A percentile compares a stretch with the other conserved stretches of the same genome.
Conservation (phyloP, 2,888 invertebrate species). For the Eilema griseolum region DNA sequence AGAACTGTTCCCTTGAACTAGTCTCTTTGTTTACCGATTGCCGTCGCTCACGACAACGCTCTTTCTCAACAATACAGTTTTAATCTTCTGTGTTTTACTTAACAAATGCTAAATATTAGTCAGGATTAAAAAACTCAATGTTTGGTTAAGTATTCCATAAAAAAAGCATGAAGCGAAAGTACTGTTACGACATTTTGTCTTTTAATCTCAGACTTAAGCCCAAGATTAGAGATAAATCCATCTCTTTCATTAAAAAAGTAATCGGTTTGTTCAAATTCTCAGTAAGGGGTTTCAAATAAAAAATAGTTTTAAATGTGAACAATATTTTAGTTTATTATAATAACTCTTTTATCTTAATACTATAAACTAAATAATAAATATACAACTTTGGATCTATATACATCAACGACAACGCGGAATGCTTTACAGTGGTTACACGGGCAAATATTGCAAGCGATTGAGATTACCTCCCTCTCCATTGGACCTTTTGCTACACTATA, state of each 20-base stretch:
- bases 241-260: background rate
- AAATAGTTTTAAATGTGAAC: slow-evolving; percentile 62
- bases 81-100: slow-evolving; percentile 16
- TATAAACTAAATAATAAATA: slow-evolving; percentile 80
- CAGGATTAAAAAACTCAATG: slow-evolving; percentile 6
- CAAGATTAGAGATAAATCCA: background rate
- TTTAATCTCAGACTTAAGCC: background rate
- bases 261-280: background rate
- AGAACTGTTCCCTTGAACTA: slow-evolving; percentile 10
- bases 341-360: slow-evolving; percentile 72
- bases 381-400: slow-evolving; percentile 81
- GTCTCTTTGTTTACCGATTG: slow-evolving; percentile 9
- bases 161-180: slow-evolving; percentile 1
- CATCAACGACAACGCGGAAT: slow-evolving; percentile 73
- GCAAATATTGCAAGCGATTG: slow-evolving; percentile 65
- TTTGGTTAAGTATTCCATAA: slow-evolving; percentile 12
- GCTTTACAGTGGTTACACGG: slow-evolving; percentile 53
- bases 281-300: slow-evolving; percentile 62
- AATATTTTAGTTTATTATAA: slow-evolving; percentile 71
- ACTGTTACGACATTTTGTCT: slow-evolving; percentile 1
- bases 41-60: slow-evolving; percentile 16
- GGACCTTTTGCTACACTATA: slow-evolving; percentile 69
- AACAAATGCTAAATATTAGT: slow-evolving; percentile 10
- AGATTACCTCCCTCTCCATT: slow-evolving; percentile 68
- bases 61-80: background rate